Percentiles rank a stretch among this genome's conserved stretches.
Evolutionary conservation across 2,113 vertebrate genomes (phyloP).

Genomic region (Sturnus vulgaris): DNA sequence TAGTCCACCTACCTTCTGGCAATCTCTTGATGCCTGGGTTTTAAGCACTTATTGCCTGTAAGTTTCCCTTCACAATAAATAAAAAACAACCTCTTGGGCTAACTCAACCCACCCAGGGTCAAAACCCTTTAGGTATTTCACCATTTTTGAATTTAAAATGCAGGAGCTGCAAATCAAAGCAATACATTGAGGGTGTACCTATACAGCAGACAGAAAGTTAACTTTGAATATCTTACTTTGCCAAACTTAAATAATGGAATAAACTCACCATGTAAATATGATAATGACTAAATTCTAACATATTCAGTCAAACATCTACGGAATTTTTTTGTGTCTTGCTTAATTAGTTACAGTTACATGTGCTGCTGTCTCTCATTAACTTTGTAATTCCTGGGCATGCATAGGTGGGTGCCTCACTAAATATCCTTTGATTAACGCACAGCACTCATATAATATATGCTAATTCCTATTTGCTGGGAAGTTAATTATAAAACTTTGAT

Average conservation of each 20-base stretch:
- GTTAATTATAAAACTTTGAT: constrained; percentile 66
- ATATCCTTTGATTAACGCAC: constrained; percentile 46
- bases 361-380: constrained; percentile 64
- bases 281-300: constrained; percentile 46
- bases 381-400: constrained; percentile 58
- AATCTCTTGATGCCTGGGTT: neutral
- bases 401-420: constrained; percentile 55
- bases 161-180: neutral
- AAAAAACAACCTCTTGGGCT: neutral
- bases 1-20: neutral
- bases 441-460: constrained; percentile 57
- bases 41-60: too few relatives aligned
- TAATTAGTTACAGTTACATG: constrained; percentile 67
- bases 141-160: neutral
- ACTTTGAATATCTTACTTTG: neutral
- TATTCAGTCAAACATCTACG: constrained; percentile 33
- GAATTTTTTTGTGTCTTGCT: constrained; percentile 51
- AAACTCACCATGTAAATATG: constrained; percentile 42
- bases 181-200: neutral
- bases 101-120: neutral
- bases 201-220: neutral
- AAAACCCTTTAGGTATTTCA: neutral
- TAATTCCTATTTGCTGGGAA: constrained; percentile 67
- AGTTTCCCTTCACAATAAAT: neutral
- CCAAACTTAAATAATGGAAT: neutral